Base-by-base conservation (phyloP, 2,113 vertebrate genomes). In the Pseudopodoces humilis region DNA sequence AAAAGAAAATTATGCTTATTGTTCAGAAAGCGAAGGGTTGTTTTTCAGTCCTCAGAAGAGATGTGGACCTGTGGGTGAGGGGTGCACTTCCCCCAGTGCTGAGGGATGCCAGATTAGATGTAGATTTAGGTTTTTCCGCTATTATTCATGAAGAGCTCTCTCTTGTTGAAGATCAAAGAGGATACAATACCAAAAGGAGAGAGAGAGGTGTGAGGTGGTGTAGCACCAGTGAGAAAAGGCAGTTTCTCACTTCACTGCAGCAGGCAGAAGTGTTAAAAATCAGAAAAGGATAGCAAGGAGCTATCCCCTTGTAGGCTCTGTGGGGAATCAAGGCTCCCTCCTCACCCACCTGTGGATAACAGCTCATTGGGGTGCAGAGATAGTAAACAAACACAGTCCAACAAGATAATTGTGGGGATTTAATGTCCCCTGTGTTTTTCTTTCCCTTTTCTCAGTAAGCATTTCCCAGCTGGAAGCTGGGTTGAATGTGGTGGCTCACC, bases 401-500 rank as follows among this genome's bases (percentile, higher is more conserved):
- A 15, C 6, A 23, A 44, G 53, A 5, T 23, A 27, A 71, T 7
- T 33, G 44, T 0, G 2, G 22, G 30, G 47, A 50, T 46, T 62
- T 4, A 28, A 35, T 14, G 20, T 49, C n/a, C 49, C 25, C 43
- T 21, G n/a, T 15, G 31, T 0, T 69, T 68, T 64, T 15, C 10
- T 35, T 19, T 28, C 41, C 11, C 62, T 60, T 84, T 47, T 6
- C 59, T 81, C 55, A 19, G 44, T 2, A 3, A 31, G 23, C 1
- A 1, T 37, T 79, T 58, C 65, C 81, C 39, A 37, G 33, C 2
- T 53, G 0, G 6, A 25, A 71, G 58, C 30, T 6, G 14, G 31
- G 33, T 4, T 47, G 23, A 13, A 7, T 0, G 0, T 0, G 0
- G 16, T 5, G 15, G 21, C 24, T 83, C 25, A 25, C 10, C 43